A percentile compares a stretch with the other conserved stretches of the same genome.
Evolutionary conservation across 2,888 invertebrate genomes (phyloP).

Genomic region (Nipponacmea schrenckii): DNA sequence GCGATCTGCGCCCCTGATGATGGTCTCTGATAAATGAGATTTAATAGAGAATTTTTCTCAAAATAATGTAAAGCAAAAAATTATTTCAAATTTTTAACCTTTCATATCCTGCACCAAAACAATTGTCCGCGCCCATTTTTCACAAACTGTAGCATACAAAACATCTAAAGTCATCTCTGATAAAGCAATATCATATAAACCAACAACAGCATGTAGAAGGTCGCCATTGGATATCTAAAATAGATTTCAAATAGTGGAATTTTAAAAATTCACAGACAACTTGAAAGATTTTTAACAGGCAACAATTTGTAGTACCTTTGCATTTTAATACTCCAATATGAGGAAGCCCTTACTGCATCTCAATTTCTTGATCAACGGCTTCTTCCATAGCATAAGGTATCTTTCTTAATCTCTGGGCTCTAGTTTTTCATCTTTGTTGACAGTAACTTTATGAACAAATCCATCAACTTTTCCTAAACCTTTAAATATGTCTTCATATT

Average conservation of each 20-base stretch:
- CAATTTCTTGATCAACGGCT: no score
- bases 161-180: conserved; percentile 67
- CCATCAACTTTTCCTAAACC: no score
- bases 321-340: background rate
- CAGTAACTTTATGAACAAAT: no score
- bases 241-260: conserved; percentile 5
- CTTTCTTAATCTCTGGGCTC: no score
- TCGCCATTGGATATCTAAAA: conserved; percentile 61
- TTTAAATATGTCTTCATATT: no score
- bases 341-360: conserved; percentile 2
- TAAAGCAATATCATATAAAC: conserved; percentile 66
- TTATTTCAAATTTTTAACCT: conserved; percentile 61
- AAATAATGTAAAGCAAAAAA: background rate
- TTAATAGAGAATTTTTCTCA: no score
- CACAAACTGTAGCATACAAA: conserved; percentile 66
- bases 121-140: conserved; percentile 66
- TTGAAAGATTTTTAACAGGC: background rate
- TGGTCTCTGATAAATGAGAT: no score
- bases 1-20: no score
- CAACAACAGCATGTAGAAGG: conserved; percentile 67
- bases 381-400: no score
- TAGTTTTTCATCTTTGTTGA: no score
- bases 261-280: background rate
- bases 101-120: conserved; percentile 64
- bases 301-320: background rate